Conservation (phyloP, 2,113 vertebrate species). For the Serinus canaria region DNA sequence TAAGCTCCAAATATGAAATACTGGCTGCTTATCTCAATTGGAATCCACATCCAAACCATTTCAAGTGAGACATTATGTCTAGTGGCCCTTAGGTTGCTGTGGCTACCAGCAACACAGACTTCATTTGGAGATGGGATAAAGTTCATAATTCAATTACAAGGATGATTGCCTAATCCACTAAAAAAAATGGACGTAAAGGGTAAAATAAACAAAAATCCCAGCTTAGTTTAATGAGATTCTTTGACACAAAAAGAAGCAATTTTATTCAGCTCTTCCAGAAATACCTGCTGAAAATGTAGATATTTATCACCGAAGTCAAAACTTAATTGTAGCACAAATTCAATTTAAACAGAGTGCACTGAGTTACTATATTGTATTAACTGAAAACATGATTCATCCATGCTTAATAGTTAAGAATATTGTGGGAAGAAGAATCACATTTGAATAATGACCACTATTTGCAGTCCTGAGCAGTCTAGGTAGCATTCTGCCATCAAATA, state of each 20-base stretch:
- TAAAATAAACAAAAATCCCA: constrained; percentile 21
- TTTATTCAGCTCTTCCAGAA: neutral
- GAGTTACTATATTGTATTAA: neutral
- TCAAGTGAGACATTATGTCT: neutral
- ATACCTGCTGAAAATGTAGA: neutral
- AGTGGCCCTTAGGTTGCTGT: neutral
- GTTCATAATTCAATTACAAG: constrained; percentile 48
- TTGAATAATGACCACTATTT: neutral
- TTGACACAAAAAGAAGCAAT: neutral
- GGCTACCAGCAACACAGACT: neutral
- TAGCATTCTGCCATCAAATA: neutral
- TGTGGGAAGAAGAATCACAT: neutral
- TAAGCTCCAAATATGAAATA: constrained; percentile 27
- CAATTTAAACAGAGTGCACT: neutral
- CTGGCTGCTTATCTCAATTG: constrained; percentile 33
- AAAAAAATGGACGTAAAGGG: neutral
- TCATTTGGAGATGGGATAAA: neutral
- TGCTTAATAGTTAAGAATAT: neutral
- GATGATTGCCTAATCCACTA: neutral
- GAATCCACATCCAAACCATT: constrained; percentile 23
- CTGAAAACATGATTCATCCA: neutral
- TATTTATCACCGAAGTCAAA: neutral
- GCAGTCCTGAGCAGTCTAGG: neutral
- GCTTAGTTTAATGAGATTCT: neutral
- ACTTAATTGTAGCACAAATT: neutral